These are phyloP conservation scores for Phoronis australis DNA, from an alignment of 2,888 invertebrate species.

Conservation along the genomic window DNA sequence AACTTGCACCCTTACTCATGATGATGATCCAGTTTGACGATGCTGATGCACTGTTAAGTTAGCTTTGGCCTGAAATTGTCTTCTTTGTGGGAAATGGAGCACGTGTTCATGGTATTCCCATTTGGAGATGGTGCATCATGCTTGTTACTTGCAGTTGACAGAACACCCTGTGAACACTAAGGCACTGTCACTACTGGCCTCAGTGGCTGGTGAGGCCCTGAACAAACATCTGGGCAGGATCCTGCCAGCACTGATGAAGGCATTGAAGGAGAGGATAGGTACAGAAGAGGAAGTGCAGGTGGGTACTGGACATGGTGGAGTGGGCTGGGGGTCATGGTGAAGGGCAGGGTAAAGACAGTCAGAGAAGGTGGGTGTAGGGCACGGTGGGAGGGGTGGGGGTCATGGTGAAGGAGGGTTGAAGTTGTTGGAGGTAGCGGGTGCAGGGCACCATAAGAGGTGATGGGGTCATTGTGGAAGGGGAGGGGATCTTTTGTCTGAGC, in stretches of 20 bases:
- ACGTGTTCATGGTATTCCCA: too few relatives aligned
- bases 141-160: constrained; percentile 64
- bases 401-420: too few relatives aligned
- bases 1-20: too few relatives aligned
- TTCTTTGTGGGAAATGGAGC: too few relatives aligned
- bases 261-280: constrained; percentile 39
- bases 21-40: too few relatives aligned
- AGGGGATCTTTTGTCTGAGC: too few relatives aligned
- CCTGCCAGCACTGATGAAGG: constrained; percentile 70
- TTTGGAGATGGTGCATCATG: too few relatives aligned
- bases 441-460: too few relatives aligned
- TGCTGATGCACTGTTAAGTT: too few relatives aligned
- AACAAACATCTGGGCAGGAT: constrained; percentile 86
- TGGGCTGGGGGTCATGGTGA: background rate
- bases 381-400: background rate
- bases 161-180: constrained; percentile 84
- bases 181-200: constrained; percentile 86
- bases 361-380: background rate
- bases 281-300: constrained; percentile 43
- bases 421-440: too few relatives aligned
- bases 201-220: constrained; percentile 89
- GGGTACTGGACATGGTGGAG: constrained; percentile 1
- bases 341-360: background rate
- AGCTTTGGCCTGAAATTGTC: too few relatives aligned
- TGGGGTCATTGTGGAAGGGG: too few relatives aligned